Percentiles rank a stretch among this genome's conserved stretches.
Conservation (phyloP, 2,797 vertebrate species). For the Liparis tanakae region DNA sequence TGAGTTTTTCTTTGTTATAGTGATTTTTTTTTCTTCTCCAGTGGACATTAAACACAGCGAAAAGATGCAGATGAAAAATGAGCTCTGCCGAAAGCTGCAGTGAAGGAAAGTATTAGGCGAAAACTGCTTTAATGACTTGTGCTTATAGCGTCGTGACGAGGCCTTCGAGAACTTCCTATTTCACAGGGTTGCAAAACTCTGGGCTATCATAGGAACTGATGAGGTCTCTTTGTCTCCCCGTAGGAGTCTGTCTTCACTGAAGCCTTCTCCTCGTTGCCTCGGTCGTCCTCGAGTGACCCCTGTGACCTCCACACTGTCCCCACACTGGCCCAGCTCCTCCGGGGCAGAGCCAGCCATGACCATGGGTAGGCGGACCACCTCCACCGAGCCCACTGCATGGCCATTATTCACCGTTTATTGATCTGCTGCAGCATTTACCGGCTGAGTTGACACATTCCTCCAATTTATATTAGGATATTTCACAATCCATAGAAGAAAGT, state of each 20-base stretch:
- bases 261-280: conserved; percentile 72
- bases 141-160: neutral
- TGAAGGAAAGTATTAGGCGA: conserved; percentile 7
- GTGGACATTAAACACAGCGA: conserved; percentile 31
- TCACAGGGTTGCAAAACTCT: neutral
- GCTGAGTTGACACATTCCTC: conserved; percentile 1
- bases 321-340: conserved; percentile 78
- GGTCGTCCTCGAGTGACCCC: conserved; percentile 33
- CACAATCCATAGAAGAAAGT: neutral
- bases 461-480: neutral
- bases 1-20: conserved; percentile 11
- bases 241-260: conserved; percentile 75
- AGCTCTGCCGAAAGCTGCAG: conserved; percentile 40
- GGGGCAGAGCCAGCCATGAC: conserved; percentile 51
- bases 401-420: neutral
- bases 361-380: conserved; percentile 61
- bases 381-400: neutral
- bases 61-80: conserved; percentile 52
- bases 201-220: neutral
- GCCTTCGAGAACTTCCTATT: neutral
- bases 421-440: neutral
- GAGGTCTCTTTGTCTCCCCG: conserved; percentile 26
- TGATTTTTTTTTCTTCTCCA: conserved; percentile 30
- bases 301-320: conserved; percentile 61
- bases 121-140: conserved; percentile 31